A percentile compares a stretch with the other conserved stretches of the same genome.
phyloP scores from a whole-genome alignment of 2,797 vertebrate species.

The Graptemys geographica region DNA sequence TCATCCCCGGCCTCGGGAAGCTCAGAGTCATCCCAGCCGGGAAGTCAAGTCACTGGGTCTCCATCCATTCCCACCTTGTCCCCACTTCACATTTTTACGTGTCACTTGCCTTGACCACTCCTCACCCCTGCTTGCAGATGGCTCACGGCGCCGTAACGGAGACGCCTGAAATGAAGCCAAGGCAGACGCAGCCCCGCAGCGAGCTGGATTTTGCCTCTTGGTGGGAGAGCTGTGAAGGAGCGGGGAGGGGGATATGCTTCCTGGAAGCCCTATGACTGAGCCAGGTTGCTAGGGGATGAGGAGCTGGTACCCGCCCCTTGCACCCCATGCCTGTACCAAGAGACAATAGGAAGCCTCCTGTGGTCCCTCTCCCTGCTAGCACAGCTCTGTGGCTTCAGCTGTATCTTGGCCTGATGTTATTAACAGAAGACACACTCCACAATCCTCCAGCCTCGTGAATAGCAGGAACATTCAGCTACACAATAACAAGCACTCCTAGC shows the following conservation, averaged over 20 bases:
- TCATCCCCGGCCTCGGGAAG: fast-evolving
- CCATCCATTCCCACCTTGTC: background rate
- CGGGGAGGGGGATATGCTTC: background rate
- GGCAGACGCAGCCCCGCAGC: background rate
- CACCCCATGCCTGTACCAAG: background rate
- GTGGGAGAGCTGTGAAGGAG: background rate
- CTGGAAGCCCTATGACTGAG: background rate
- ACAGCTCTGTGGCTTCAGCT: background rate
- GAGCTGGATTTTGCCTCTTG: background rate
- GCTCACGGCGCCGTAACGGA: background rate
- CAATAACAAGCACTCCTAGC: background rate
- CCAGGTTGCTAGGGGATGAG: background rate
- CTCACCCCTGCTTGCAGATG: background rate
- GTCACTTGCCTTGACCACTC: background rate
- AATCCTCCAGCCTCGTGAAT: background rate
- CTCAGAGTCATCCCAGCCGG: background rate
- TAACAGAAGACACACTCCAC: background rate
- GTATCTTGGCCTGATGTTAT: background rate
- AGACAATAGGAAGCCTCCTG: background rate
- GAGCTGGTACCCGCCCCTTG: background rate
- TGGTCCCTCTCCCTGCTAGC: background rate
- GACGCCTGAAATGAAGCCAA: background rate
- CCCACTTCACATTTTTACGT: background rate
- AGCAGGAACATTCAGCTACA: background rate
- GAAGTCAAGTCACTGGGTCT: fast-evolving